phyloP scores from a whole-genome alignment of 2,888 invertebrate species.

The Podabrus alpinus region DNA sequence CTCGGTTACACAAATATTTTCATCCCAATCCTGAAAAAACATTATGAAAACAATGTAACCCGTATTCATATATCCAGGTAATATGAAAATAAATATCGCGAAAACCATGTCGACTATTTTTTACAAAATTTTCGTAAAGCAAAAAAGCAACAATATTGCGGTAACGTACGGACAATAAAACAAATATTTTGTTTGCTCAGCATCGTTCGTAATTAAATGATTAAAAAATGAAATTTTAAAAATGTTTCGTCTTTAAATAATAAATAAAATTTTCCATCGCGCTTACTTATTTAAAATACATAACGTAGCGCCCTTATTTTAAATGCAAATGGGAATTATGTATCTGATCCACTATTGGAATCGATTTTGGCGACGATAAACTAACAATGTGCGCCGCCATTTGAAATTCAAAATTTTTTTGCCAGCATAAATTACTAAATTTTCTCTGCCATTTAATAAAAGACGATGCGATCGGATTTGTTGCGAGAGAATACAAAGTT shows the following conservation, averaged over 20 bases:
- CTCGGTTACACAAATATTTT: neutral
- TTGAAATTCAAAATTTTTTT: neutral
- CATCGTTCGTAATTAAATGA: neutral
- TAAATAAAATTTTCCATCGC: neutral
- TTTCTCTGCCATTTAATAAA: neutral
- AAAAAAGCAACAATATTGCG: neutral
- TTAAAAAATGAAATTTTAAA: neutral
- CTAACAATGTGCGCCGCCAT: neutral
- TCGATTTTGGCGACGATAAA: neutral
- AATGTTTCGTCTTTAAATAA: neutral
- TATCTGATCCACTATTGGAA: neutral
- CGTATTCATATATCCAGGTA: neutral
- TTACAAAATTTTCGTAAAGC: neutral
- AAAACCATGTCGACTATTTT: neutral
- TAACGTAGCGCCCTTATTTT: neutral
- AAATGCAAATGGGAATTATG: neutral
- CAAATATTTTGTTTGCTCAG: neutral
- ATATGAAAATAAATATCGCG: neutral
- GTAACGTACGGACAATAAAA: neutral
- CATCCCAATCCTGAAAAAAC: neutral
- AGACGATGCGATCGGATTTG: neutral
- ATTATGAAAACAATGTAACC: neutral
- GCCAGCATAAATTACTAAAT: neutral
- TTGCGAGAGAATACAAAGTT: neutral
- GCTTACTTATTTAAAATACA: neutral